Conservation (phyloP, 1,140 invertebrate species). For the Euwallacea fornicatus region DNA sequence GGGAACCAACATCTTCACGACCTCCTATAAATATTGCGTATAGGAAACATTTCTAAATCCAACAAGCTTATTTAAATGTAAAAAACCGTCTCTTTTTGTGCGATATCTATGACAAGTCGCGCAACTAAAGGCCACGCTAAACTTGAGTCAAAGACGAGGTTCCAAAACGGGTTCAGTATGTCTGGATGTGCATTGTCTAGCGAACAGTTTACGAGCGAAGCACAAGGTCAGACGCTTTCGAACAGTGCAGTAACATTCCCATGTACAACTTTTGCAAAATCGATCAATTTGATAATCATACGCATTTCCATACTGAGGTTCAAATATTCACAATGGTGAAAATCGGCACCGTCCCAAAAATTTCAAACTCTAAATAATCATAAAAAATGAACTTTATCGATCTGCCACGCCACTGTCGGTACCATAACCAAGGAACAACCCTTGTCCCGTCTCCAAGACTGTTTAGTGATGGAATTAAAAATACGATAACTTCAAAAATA, state of each 20-base stretch:
- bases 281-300: not conserved
- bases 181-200: conserved; percentile 40
- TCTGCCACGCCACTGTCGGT: not conserved
- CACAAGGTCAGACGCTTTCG: conserved; percentile 31
- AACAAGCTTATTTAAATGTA: no score
- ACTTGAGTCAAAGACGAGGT: conserved; percentile 35
- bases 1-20: no score
- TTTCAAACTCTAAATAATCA: not conserved
- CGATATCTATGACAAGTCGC: conserved; percentile 9
- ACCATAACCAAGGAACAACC: conserved; percentile 1
- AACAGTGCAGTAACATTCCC: conserved; percentile 18
- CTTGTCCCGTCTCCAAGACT: not conserved
- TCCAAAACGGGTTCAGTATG: conserved; percentile 40
- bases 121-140: conserved; percentile 31
- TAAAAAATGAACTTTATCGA: not conserved
- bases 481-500: conserved; percentile 7
- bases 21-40: no score
- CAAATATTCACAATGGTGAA: not conserved
- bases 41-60: no score
- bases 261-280: not conserved
- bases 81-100: conserved; percentile 7
- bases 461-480: not conserved
- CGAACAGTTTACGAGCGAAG: conserved; percentile 28
- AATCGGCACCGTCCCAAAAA: not conserved
- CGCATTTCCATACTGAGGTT: not conserved